phyloP scores from a whole-genome alignment of 1,140 invertebrate species.

The Papilio machaon region DNA sequence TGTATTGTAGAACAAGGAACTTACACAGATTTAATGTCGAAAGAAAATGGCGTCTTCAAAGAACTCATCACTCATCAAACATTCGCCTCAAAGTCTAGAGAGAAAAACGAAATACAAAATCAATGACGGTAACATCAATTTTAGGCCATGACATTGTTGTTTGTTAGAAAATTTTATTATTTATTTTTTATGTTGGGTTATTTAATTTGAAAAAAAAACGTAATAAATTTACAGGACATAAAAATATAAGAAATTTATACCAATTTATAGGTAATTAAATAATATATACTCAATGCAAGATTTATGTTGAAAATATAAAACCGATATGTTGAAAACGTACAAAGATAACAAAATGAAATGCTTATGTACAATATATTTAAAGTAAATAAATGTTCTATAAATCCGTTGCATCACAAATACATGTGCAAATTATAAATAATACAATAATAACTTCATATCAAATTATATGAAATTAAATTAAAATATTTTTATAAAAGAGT shows the following conservation, averaged over 20 bases:
- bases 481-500: background rate
- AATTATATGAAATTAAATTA: background rate
- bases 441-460: background rate
- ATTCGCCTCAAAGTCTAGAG: slow-evolving; percentile 54
- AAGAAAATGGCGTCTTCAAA: slow-evolving; percentile 68
- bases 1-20: slow-evolving; percentile 91
- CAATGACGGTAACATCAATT: slow-evolving; percentile 11
- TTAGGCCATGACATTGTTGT: slow-evolving; percentile 27
- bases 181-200: slow-evolving; percentile 32
- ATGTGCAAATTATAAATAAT: background rate
- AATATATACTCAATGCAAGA: background rate
- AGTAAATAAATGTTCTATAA: background rate
- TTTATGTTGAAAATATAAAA: background rate
- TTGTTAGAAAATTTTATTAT: slow-evolving; percentile 35
- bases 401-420: background rate
- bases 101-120: slow-evolving; percentile 54
- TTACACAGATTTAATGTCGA: slow-evolving; percentile 83
- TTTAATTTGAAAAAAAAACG: background rate
- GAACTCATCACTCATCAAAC: slow-evolving; percentile 73
- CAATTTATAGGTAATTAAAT: background rate
- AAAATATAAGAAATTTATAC: slow-evolving; percentile 6
- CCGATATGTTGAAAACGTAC: background rate
- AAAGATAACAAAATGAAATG: background rate
- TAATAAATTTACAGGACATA: slow-evolving; percentile 8
- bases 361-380: slow-evolving; percentile 1